Evolutionary conservation across 2,113 vertebrate genomes (phyloP), one percentile per base, ranked within the genome.

Genomic region (Myodes glareolus): DNA sequence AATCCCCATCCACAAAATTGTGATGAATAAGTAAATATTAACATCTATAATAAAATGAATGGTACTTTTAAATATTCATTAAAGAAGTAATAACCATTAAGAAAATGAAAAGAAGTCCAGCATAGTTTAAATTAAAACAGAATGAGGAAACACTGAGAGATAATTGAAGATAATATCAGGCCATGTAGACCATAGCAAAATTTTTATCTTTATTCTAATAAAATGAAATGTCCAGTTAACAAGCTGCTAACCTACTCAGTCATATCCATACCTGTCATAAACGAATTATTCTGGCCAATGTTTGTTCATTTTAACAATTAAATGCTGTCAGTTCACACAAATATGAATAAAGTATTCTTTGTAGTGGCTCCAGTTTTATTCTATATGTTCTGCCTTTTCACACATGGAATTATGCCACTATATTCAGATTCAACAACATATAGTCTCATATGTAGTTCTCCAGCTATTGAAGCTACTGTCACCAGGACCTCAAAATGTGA

Each of bases 391-490:
- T 45, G 58, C 23, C 23, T 14, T 23, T 14, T 65, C 45, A 23
- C 0, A 5, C 5, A 77, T 16, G 47, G 8, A 88, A 19, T 45
- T 92, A 4, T 95, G 23, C 52, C 31, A 50, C 36, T 21, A 42
- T 1, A 27, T 61, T 2, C 5, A 0, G 3, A 2, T 4, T 4
- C 8, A 7, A 21, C 52, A 25, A 3, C 29, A 36, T 67, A 8
- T 58, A 9, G 3, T 33, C 45, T 52, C 47, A 29, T 52, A 31
- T 19, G 36, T 58, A 58, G 25, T 89, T 16, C 11, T 89, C 42
- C 16, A 58, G 14, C 3, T 29, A 16, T 45, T 73, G 23, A 88
- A 84, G 17, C 2, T 65, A 55, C 61, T 70, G 21, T 10, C 27
- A 4, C 23, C 31, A 90, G 2, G 67, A 50, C 21, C 63, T 73